Conservation (phyloP, 2,797 vertebrate species). For the Pseudochirops corinnae region DNA sequence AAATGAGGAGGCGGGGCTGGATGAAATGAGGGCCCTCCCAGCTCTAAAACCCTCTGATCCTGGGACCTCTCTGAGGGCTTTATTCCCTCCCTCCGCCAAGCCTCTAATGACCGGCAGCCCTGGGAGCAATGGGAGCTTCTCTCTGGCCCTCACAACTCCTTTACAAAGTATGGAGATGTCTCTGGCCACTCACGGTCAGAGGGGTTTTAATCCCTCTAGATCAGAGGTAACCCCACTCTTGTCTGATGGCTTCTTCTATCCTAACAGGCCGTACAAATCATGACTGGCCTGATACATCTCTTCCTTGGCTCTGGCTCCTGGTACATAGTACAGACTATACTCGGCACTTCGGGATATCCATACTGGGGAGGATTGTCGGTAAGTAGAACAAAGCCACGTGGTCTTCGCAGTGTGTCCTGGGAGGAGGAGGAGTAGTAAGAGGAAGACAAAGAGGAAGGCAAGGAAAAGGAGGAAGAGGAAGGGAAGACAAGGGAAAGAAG, state of each 20-base stretch:
- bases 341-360: slow-evolving; percentile 66
- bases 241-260: neutral
- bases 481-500: neutral
- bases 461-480: neutral
- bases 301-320: slow-evolving; percentile 69
- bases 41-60: neutral
- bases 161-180: neutral
- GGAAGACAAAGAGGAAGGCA: neutral
- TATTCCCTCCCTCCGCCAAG: neutral
- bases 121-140: neutral
- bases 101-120: neutral
- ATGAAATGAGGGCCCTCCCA: neutral
- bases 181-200: neutral
- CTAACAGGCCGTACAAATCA: slow-evolving; percentile 82
- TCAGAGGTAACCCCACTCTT: neutral
- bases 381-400: slow-evolving; percentile 49
- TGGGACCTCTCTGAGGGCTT: neutral
- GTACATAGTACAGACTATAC: too few species aligned
- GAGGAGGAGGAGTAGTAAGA: neutral
- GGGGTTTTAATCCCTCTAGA: neutral
- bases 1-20: neutral
- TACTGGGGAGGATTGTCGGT: slow-evolving; percentile 81
- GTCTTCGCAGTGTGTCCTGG: neutral
- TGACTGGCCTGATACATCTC: slow-evolving; percentile 81
- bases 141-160: neutral